phyloP scores from a whole-genome alignment of 2,797 vertebrate species.

The Hippoglossus hippoglossus region DNA sequence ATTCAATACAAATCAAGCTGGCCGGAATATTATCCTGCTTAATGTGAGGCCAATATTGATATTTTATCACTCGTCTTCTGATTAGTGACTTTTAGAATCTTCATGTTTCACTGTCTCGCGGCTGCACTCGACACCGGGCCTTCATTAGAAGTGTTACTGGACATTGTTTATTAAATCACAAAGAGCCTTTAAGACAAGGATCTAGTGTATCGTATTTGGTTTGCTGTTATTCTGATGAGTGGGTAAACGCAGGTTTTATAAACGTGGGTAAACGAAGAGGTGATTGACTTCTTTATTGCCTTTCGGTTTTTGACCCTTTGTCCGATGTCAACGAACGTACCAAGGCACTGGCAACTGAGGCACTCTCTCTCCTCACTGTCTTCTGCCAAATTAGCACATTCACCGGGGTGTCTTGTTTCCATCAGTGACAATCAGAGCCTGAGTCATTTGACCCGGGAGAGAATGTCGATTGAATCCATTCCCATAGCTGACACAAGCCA shows the following conservation, averaged over 20 bases:
- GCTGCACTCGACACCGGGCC: conserved; percentile 80
- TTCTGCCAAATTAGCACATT: no score
- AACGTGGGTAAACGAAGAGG: no score
- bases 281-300: no score
- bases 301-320: no score
- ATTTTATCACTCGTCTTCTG: conserved; percentile 91
- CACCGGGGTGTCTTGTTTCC: no score
- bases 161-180: conserved; percentile 82
- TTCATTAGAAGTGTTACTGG: conserved; percentile 84
- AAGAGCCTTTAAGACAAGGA: conserved; percentile 8
- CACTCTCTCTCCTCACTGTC: not conserved
- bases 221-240: not conserved
- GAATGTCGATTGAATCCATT: no score
- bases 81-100: conserved; percentile 86
- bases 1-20: conserved; percentile 98
- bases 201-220: not conserved
- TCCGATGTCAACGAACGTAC: no score
- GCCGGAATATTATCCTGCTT: conserved; percentile 93
- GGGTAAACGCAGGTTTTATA: no score
- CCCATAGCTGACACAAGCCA: no score
- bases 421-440: no score
- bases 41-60: conserved; percentile 92
- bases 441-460: no score
- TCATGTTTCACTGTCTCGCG: conserved; percentile 84
- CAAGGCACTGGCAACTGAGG: no score